Percentiles rank a stretch among this genome's conserved stretches.
phyloP scores from a whole-genome alignment of 1,140 invertebrate species.

The Drosophila oshimai region DNA sequence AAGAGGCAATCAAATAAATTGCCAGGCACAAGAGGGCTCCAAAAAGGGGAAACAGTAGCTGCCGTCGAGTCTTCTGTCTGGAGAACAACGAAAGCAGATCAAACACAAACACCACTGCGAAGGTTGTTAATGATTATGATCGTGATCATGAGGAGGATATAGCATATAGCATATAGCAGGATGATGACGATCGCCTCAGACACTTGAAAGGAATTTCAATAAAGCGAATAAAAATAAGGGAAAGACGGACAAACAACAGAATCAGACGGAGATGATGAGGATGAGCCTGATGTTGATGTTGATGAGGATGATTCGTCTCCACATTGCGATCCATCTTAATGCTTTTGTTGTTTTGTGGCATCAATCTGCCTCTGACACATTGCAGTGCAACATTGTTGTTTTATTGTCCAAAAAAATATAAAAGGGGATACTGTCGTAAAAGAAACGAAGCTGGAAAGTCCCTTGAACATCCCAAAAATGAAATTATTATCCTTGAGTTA shows the following conservation, averaged over 20 bases:
- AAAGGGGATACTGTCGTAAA: neutral
- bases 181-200: conserved; percentile 35
- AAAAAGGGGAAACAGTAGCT: conserved; percentile 54
- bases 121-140: conserved; percentile 46
- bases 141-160: conserved; percentile 10
- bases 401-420: conserved; percentile 46
- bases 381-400: conserved; percentile 65
- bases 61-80: conserved; percentile 31
- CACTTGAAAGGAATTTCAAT: conserved; percentile 73
- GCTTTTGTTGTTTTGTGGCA: conserved; percentile 42
- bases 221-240: conserved; percentile 13
- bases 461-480: neutral
- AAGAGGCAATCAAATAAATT: conserved; percentile 80
- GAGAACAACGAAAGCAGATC: conserved; percentile 25
- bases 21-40: conserved; percentile 31
- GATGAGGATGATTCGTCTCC: conserved; percentile 27
- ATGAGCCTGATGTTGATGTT: conserved; percentile 20
- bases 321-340: conserved; percentile 23
- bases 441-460: neutral
- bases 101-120: conserved; percentile 32
- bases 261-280: conserved; percentile 5
- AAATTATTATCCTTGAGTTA: neutral
- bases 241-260: conserved; percentile 32
- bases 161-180: conserved; percentile 25
- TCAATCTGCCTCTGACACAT: conserved; percentile 64